These are phyloP conservation scores for Cyclargus thomasi DNA, from an alignment of 1,140 invertebrate genomes.

Conservation along the genomic window DNA sequence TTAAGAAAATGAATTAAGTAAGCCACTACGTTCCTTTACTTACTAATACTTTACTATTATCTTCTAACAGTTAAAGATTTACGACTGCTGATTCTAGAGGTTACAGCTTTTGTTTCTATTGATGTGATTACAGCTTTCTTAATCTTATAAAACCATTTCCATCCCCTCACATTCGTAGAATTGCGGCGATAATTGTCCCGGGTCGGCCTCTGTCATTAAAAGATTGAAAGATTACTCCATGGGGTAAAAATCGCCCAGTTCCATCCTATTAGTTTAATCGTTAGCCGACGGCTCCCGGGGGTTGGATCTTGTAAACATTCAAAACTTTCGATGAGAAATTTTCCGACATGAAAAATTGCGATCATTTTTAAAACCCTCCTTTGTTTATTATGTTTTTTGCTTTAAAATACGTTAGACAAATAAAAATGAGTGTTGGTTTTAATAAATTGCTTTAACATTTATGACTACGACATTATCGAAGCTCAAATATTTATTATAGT, in stretches of 20 bases:
- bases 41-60: no score
- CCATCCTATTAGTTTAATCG: conserved; percentile 70
- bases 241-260: conserved; percentile 58
- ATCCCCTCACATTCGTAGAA: conserved; percentile 31
- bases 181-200: conserved; percentile 44
- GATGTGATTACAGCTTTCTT: conserved; percentile 8
- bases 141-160: conserved; percentile 20
- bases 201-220: conserved; percentile 59
- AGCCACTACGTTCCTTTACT: no score
- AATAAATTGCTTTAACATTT: background rate
- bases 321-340: background rate
- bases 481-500: background rate
- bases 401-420: background rate
- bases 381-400: background rate
- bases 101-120: background rate
- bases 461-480: background rate
- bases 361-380: background rate
- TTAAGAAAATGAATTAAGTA: no score
- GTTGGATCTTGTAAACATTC: conserved; percentile 21
- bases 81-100: no score
- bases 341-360: background rate
- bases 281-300: conserved; percentile 34
- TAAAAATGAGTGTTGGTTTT: background rate
- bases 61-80: no score
- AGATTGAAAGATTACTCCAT: conserved; percentile 68